These are phyloP conservation scores for Coregonus ussuriensis DNA, from an alignment of 2,797 vertebrate genomes.

Conservation along the genomic window DNA sequence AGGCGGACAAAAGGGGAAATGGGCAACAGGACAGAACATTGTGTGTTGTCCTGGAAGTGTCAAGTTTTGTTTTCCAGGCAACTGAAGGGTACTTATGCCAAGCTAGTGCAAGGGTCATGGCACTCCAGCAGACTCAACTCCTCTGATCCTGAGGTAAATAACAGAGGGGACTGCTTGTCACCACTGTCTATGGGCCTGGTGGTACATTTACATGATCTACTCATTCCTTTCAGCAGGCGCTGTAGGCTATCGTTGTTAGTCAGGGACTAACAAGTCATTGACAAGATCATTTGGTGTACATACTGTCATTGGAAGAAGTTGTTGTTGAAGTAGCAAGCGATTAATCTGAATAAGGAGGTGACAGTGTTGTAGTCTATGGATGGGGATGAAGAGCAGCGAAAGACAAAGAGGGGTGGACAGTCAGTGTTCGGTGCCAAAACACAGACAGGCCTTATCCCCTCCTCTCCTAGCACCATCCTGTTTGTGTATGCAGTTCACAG, in stretches of 20 bases:
- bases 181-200: not conserved
- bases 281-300: not conserved
- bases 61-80: constrained; percentile 6
- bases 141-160: not conserved
- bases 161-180: not conserved
- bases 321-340: not conserved
- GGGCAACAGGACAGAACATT: constrained; percentile 6
- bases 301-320: not conserved
- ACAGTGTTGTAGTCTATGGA: not conserved
- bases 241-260: not conserved
- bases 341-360: not conserved
- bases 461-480: not conserved
- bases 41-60: not conserved
- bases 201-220: not conserved
- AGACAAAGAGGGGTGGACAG: not conserved
- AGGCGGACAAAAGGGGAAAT: not conserved
- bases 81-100: constrained; percentile 10
- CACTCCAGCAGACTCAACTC: not conserved
- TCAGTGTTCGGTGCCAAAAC: not conserved
- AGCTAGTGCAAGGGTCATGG: constrained; percentile 1
- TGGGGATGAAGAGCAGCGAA: not conserved
- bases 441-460: not conserved
- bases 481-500: constrained; percentile 5
- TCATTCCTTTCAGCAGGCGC: not conserved
- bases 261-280: not conserved